Evolutionary conservation across 2,797 vertebrate species (phyloP).

Genomic region (Acanthurus tractus): DNA sequence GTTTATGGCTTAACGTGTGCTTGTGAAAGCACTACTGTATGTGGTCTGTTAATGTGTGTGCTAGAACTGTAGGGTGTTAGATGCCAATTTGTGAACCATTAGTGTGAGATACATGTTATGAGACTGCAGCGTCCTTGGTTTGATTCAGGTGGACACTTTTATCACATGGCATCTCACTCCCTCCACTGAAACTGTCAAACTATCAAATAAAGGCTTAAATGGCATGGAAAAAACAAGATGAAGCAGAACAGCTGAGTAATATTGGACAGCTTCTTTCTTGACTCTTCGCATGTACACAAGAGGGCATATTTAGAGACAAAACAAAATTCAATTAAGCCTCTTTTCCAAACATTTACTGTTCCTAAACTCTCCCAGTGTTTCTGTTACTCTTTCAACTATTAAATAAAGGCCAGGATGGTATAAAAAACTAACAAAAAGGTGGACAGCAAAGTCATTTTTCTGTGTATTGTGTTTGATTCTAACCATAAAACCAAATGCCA

Average conservation of each 20-base stretch:
- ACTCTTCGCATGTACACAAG: not conserved
- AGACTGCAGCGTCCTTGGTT: conserved; percentile 6
- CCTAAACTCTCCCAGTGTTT: too few relatives aligned
- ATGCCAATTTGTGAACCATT: not conserved
- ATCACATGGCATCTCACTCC: not conserved
- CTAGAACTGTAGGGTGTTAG: not conserved
- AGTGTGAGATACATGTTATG: conserved; percentile 8
- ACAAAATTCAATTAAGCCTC: not conserved
- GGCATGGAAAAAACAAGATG: not conserved
- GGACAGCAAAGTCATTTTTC: not conserved
- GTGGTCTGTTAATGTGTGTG: conserved; percentile 8
- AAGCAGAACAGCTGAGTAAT: not conserved
- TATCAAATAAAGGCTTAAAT: conserved; percentile 10
- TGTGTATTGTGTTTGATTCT: not conserved
- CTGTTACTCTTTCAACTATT: not conserved
- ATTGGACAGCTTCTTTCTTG: not conserved
- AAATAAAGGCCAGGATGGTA: not conserved
- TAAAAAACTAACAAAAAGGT: not conserved
- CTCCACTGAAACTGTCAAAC: not conserved
- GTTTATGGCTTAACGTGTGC: conserved; percentile 8
- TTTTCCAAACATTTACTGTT: not conserved
- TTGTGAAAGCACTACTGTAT: conserved; percentile 18
- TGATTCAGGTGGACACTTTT: conserved; percentile 4
- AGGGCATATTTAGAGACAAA: not conserved
- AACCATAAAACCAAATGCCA: not conserved